Evolutionary conservation across 2,797 vertebrate genomes (phyloP).

Genomic region (Brachyrhaphis roseni): DNA sequence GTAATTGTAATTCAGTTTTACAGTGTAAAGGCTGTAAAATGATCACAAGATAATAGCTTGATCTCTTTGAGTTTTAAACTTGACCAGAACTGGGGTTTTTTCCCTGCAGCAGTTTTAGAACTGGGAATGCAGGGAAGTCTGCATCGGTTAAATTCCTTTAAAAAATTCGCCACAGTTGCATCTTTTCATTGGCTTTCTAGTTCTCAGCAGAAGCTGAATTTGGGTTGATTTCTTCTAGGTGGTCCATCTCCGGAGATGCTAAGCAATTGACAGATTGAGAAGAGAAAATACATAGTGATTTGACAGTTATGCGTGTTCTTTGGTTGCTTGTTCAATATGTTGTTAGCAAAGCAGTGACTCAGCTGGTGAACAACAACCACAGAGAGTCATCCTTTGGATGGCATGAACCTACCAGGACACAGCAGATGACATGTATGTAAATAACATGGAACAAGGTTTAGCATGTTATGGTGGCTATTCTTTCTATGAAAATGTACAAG

Average conservation of each 20-base stretch:
- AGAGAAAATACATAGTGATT: too few species aligned
- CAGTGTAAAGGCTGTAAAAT: neutral
- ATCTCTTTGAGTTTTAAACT: neutral
- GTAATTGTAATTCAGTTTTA: neutral
- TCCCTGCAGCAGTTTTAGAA: neutral
- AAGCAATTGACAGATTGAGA: neutral
- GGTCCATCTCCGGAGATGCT: neutral
- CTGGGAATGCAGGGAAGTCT: neutral
- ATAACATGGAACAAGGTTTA: neutral
- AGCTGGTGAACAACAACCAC: neutral
- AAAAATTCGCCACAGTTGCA: neutral
- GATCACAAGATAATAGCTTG: neutral
- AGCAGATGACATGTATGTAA: conserved; percentile 1
- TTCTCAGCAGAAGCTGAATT: neutral
- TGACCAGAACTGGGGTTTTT: neutral
- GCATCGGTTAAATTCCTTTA: neutral
- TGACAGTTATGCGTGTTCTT: neutral
- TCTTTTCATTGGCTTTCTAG: neutral
- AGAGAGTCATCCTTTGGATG: neutral
- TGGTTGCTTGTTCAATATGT: neutral
- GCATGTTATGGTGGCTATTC: neutral
- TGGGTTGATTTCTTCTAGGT: neutral
- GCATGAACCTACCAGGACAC: neutral
- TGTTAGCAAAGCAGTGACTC: neutral
- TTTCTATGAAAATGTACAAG: neutral